These are phyloP conservation scores for Zoanthus solanderi DNA, from an alignment of 92 coral and sea anemone genomes.

Conservation along the genomic window DNA sequence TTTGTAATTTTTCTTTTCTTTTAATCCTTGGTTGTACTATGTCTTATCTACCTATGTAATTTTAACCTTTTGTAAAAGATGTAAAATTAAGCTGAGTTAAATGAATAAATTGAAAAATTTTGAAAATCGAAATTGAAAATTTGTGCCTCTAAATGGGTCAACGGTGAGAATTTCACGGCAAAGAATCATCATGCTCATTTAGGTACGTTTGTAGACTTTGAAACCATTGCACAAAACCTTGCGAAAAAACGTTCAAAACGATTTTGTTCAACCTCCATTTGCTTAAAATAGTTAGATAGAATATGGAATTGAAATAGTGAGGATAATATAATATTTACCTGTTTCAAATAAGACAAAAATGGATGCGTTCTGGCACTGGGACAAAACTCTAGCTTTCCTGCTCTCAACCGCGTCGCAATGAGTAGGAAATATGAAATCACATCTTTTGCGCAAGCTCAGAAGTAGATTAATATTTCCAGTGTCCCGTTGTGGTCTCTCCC, in stretches of 20 bases:
- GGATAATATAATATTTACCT: background rate
- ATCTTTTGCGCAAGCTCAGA: background rate
- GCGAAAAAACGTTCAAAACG: background rate
- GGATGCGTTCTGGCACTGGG: background rate
- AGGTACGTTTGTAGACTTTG: background rate
- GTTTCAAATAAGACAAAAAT: conserved; percentile 11
- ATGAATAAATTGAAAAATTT: no score
- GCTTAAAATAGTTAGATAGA: background rate
- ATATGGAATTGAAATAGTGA: conserved; percentile 1
- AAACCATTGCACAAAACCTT: conserved; percentile 1
- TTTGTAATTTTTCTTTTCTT: no score
- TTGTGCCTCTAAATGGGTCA: no score
- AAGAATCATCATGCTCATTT: no score
- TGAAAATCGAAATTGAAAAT: no score
- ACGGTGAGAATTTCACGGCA: no score
- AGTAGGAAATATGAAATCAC: conserved; percentile 1
- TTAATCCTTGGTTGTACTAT: no score
- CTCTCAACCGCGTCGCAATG: background rate
- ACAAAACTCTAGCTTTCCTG: background rate
- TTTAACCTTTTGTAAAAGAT: no score
- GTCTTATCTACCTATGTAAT: no score
- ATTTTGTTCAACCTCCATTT: background rate
- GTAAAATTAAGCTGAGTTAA: no score
- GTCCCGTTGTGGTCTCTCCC: conserved; percentile 8
- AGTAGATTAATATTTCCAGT: background rate